Base-by-base conservation (phyloP, 2,113 vertebrate species). In the Harpagus bidentatus region DNA sequence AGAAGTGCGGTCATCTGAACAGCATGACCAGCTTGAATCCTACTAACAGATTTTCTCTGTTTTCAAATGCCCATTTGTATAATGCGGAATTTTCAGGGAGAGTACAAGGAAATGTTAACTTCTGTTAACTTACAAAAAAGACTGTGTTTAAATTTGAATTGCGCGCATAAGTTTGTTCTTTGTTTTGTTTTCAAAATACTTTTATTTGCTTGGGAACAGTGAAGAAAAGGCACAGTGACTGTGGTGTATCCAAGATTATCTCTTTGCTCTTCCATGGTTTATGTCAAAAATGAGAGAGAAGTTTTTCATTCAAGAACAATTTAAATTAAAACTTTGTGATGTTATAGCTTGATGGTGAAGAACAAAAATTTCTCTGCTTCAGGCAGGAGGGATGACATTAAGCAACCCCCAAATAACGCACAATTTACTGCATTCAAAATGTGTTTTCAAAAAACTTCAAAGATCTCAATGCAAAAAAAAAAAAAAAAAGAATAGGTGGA, bases 321-420 rank as follows among this genome's bases (percentile, higher is more conserved):
- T 96, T 21, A 52, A 28, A 78, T 59, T 66, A 86, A 88, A 77
- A 36, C 13, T 45, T 63, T 53, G 32, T 74, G 56, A 69, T 65
- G 47, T 16, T 88, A 81, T 25, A 65, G 53, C 25, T 43, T 88
- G 34, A 55, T 80, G 11, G 19, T 74, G 70, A 67, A 42, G 59
- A 87, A 63, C 53, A 32, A 91, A 90, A 95, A 92, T 69, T 82
- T 34, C 22, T 79, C 32, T 73, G 43, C 13, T 91, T 78, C 86
- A 79, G 66, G 56, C 16, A 81, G 16, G 22, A 66, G 29, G 8
- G 20, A 36, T 52, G 10, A 31, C 14, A 31, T 67, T 36, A 74
- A 32, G 16, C 21, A 86, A 59, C 2, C 8, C 17, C 4, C 10
- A 71, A 28, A 55, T 28, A 52, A 53, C 48, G 32, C 10, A 48